These are phyloP conservation scores for Siniperca knerii DNA, from an alignment of 2,113 vertebrate genomes.

Conservation along the genomic window DNA sequence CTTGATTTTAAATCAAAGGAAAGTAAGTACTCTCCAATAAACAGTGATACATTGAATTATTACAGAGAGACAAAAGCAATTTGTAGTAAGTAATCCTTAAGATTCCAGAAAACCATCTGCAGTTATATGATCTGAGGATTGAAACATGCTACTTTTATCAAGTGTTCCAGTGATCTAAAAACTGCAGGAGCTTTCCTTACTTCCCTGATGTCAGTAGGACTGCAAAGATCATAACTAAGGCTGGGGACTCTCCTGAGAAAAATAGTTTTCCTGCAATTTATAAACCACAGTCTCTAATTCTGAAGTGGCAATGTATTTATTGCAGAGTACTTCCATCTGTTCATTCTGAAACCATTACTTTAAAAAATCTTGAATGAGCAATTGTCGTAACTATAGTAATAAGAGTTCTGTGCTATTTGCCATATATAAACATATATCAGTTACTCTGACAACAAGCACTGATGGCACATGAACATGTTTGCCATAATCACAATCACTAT, in stretches of 20 bases:
- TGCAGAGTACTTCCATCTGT: not conserved
- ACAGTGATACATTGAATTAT: constrained; percentile 1
- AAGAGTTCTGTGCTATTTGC: not conserved
- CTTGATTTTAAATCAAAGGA: constrained; percentile 19
- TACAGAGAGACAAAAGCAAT: not conserved
- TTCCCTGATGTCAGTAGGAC: not conserved
- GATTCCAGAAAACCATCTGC: not conserved
- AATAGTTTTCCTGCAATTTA: not conserved
- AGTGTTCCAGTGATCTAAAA: not conserved
- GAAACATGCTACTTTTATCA: not conserved
- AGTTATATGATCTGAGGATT: not conserved
- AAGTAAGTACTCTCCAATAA: constrained; percentile 7
- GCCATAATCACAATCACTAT: not conserved
- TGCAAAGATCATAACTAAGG: not conserved
- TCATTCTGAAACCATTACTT: not conserved
- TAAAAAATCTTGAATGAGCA: not conserved
- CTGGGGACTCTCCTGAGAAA: not conserved
- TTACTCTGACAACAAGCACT: not conserved
- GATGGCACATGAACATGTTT: not conserved
- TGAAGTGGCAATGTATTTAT: no score
- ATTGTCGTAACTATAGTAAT: not conserved
- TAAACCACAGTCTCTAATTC: not conserved
- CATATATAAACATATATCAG: no score
- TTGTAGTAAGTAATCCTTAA: not conserved
- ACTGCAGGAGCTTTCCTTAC: not conserved